Evolutionary conservation across 2,888 invertebrate species (phyloP).

Genomic region (Molanna angustata): DNA sequence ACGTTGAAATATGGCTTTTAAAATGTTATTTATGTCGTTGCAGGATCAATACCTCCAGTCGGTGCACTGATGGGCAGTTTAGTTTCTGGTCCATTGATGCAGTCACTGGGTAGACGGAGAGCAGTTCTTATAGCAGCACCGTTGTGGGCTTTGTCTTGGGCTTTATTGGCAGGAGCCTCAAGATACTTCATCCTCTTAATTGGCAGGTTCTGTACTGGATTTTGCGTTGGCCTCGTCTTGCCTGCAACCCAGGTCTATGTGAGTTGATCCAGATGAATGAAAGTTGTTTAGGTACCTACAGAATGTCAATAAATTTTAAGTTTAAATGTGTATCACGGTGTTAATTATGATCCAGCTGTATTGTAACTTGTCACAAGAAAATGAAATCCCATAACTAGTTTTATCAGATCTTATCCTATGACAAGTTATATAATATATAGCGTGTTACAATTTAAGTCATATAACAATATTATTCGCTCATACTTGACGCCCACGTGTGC

Average conservation of each 20-base stretch:
- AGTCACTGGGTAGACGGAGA: constrained; percentile 52
- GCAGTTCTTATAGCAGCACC: constrained; percentile 53
- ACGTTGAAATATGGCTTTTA: background rate
- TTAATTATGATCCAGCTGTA: too few species aligned
- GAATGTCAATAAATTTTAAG: background rate
- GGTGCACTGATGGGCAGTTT: constrained; percentile 58
- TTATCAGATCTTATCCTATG: too few species aligned
- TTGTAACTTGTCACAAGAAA: too few species aligned
- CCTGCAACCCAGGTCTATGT: constrained; percentile 66
- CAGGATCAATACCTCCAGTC: constrained; percentile 56
- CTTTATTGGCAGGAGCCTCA: constrained; percentile 53
- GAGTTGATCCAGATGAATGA: constrained; percentile 39
- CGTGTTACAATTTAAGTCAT: too few species aligned
- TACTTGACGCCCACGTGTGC: too few species aligned
- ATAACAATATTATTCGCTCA: too few species aligned
- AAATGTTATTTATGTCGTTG: background rate
- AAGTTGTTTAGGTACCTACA: background rate
- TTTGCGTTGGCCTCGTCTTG: constrained; percentile 58
- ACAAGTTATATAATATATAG: too few species aligned
- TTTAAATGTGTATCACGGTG: too few species aligned
- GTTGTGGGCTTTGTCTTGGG: constrained; percentile 55
- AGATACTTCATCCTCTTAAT: constrained; percentile 48
- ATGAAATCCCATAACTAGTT: too few species aligned
- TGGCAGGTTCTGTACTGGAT: constrained; percentile 58
- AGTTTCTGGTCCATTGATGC: constrained; percentile 53